phyloP scores from a whole-genome alignment of 2,797 vertebrate genomes.

The Xenopus petersii region DNA sequence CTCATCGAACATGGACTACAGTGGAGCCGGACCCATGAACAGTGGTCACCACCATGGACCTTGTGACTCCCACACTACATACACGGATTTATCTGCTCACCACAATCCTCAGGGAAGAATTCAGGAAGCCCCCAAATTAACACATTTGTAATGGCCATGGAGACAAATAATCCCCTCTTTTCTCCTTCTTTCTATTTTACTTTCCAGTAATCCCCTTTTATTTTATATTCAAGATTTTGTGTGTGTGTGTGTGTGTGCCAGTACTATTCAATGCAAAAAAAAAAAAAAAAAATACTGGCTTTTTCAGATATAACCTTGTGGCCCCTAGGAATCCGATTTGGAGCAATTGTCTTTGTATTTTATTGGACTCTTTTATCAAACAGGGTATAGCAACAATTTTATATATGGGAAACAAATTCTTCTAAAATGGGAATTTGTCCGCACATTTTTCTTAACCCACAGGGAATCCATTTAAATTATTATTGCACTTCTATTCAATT shows the following conservation, averaged over 20 bases:
- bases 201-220: constrained; percentile 53
- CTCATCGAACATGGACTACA: constrained; percentile 90
- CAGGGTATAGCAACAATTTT: constrained; percentile 96
- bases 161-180: constrained; percentile 53
- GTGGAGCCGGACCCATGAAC: constrained; percentile 85
- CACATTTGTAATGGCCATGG: constrained; percentile 86
- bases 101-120: constrained; percentile 99
- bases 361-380: constrained; percentile 82
- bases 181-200: constrained; percentile 51
- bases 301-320: constrained; percentile 81
- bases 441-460: constrained; percentile 81
- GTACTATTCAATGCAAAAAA: constrained; percentile 84
- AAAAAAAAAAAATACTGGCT: constrained; percentile 67
- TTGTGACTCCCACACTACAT: constrained; percentile 88
- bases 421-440: constrained; percentile 92
- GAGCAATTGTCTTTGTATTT: constrained; percentile 74
- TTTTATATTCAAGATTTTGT: constrained; percentile 68
- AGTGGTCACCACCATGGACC: constrained; percentile 90
- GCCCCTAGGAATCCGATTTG: constrained; percentile 68
- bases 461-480: constrained; percentile 85
- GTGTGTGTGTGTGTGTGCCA: constrained; percentile 71
- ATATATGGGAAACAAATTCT: constrained; percentile 66
- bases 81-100: constrained; percentile 94
- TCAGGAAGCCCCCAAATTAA: constrained; percentile 98
- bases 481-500: constrained; percentile 92